These are phyloP conservation scores for Anneissia japonica DNA, from an alignment of 35 echinoderm and acorn worm species.

Conservation along the genomic window DNA sequence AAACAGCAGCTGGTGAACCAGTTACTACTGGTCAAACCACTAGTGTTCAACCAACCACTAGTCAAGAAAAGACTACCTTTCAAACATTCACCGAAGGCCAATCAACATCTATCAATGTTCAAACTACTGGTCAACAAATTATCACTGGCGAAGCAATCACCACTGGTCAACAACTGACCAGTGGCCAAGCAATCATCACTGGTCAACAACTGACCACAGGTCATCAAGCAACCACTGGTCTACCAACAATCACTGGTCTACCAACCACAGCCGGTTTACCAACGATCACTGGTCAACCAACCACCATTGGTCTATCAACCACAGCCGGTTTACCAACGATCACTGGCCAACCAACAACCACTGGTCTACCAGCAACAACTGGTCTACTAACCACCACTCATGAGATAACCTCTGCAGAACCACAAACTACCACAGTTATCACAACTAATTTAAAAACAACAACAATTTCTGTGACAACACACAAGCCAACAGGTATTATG, in stretches of 20 bases:
- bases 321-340: background rate
- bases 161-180: background rate
- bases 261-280: background rate
- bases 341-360: background rate
- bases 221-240: background rate
- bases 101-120: background rate
- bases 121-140: background rate
- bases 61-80: background rate
- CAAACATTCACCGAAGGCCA: background rate
- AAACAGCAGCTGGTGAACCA: background rate
- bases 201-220: background rate
- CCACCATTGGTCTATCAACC: background rate
- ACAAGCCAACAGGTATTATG: background rate
- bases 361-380: background rate
- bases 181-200: background rate
- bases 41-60: background rate
- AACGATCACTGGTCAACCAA: background rate
- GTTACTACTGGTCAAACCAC: background rate
- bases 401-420: background rate
- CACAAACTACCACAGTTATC: background rate
- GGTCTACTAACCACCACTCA: background rate
- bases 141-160: background rate
- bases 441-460: background rate
- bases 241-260: background rate
- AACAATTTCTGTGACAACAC: background rate